Percentiles rank a stretch among this genome's conserved stretches.
These are phyloP conservation scores for Octopus sinensis DNA, from an alignment of 1,140 invertebrate species.

Conservation along the genomic window DNA sequence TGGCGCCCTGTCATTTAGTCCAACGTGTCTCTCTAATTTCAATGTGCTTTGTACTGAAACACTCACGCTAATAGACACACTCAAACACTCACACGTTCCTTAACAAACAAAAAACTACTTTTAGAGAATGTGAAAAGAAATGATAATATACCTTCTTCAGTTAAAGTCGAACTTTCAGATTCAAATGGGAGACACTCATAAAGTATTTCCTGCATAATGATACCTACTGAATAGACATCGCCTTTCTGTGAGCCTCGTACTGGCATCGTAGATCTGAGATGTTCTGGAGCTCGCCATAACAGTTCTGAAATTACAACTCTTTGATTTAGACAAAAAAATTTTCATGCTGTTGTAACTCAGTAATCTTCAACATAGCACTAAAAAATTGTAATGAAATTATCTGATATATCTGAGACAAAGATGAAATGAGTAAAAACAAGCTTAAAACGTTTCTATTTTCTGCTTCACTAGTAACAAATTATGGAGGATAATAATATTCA, in stretches of 20 bases:
- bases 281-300: conserved; percentile 88
- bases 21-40: too few relatives aligned
- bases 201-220: conserved; percentile 68
- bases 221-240: conserved; percentile 91
- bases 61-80: too few relatives aligned
- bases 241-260: conserved; percentile 73
- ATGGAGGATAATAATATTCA: too few relatives aligned
- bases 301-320: conserved; percentile 30
- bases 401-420: too few relatives aligned
- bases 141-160: conserved; percentile 24
- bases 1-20: too few relatives aligned
- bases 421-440: background rate
- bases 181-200: conserved; percentile 25
- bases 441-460: too few relatives aligned
- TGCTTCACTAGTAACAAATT: too few relatives aligned
- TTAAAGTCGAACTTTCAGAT: conserved; percentile 19
- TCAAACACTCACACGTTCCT: background rate
- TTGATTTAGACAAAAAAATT: too few relatives aligned
- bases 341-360: too few relatives aligned
- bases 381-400: too few relatives aligned
- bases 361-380: too few relatives aligned
- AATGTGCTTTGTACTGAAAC: too few relatives aligned
- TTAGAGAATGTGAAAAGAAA: background rate
- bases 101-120: background rate
- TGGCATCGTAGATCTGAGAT: conserved; percentile 62